Conservation (phyloP, 2,797 vertebrate genomes). For the Platalea minor region DNA sequence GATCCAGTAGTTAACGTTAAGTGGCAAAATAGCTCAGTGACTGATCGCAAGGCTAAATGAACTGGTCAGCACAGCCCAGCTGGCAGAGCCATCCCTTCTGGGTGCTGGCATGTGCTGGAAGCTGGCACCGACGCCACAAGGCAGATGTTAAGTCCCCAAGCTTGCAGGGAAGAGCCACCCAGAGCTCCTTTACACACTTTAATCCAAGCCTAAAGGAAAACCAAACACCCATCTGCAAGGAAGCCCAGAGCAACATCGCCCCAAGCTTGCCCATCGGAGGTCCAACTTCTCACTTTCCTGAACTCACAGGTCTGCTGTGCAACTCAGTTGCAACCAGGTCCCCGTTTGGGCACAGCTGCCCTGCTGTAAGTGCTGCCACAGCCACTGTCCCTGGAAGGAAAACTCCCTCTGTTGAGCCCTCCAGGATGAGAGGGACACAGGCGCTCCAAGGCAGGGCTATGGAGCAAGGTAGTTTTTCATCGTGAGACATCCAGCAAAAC, state of each 20-base stretch:
- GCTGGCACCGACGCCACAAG: not conserved
- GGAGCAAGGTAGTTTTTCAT: not conserved
- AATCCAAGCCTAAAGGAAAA: not conserved
- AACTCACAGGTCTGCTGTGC: not conserved
- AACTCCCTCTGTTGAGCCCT: not conserved
- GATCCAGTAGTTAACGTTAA: not conserved
- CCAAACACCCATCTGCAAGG: not conserved
- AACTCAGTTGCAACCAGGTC: not conserved
- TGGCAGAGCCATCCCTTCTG: not conserved
- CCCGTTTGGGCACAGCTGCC: rapidly evolving
- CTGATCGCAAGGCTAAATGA: not conserved
- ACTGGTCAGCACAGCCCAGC: not conserved
- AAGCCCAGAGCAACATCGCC: not conserved
- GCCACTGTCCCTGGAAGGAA: not conserved
- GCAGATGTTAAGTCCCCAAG: not conserved
- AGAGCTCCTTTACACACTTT: not conserved
- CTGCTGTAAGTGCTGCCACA: not conserved
- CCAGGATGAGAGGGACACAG: not conserved
- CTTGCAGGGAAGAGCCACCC: not conserved
- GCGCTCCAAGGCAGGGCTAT: rapidly evolving
- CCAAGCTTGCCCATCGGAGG: not conserved
- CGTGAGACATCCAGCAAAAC: not conserved
- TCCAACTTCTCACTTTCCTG: not conserved
- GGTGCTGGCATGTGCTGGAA: not conserved
- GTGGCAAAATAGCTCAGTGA: not conserved